Conservation (phyloP, 1,140 invertebrate genomes). For the Trinorchestia longiramus region DNA sequence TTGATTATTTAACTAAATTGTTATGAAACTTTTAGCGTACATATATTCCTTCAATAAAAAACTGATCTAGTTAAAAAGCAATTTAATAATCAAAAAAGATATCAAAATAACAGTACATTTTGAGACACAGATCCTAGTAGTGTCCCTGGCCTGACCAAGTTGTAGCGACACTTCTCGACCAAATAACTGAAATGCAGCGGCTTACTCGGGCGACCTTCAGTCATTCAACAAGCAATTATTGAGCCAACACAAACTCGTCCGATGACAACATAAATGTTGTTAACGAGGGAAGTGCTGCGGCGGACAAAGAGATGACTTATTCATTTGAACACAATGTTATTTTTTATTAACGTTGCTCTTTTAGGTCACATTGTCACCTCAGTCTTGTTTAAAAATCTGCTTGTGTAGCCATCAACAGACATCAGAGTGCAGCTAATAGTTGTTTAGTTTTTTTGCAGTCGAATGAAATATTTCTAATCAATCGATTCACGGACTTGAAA, state of each 20-base stretch:
- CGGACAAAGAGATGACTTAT: background rate
- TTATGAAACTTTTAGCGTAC: no score
- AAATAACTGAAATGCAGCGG: background rate
- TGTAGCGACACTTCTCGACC: background rate
- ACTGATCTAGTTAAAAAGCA: background rate
- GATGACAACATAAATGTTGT: background rate
- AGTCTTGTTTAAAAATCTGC: no score
- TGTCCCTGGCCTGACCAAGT: no score
- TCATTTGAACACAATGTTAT: background rate
- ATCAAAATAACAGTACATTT: no score
- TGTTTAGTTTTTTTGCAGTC: no score
- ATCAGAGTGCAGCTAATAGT: no score
- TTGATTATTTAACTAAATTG: no score
- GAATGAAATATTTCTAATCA: no score
- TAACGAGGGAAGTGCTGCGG: background rate
- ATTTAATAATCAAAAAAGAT: no score
- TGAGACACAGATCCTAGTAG: background rate
- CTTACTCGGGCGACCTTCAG: background rate
- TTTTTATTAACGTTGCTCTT: background rate
- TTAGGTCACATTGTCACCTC: background rate
- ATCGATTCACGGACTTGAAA: no score
- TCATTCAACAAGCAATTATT: background rate
- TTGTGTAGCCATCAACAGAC: no score
- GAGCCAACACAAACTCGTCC: background rate
- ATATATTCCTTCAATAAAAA: background rate